Percentiles rank a stretch among this genome's conserved stretches.
These are phyloP conservation scores for Drosophila grimshawi DNA, from an alignment of 1,140 invertebrate genomes.

Conservation along the genomic window DNA sequence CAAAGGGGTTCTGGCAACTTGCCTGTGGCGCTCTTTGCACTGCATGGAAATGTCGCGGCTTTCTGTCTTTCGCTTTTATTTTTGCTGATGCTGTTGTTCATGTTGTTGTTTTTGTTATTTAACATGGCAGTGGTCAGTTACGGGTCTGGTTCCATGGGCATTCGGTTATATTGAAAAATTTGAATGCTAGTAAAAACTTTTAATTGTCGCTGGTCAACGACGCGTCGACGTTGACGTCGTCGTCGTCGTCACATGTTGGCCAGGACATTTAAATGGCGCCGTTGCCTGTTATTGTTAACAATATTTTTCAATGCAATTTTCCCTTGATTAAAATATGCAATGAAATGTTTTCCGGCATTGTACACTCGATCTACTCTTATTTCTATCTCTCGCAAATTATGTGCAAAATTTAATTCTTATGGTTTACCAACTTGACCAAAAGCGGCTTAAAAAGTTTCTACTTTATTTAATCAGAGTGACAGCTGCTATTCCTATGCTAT, in stretches of 20 bases:
- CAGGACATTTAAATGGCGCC: slow-evolving; percentile 68
- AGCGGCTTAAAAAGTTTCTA: slow-evolving; percentile 35
- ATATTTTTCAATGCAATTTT: slow-evolving; percentile 81
- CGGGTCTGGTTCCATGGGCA: slow-evolving; percentile 35
- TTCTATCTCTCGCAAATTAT: slow-evolving; percentile 33
- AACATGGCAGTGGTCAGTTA: slow-evolving; percentile 49
- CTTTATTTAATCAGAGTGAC: slow-evolving; percentile 35
- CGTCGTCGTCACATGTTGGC: slow-evolving; percentile 47
- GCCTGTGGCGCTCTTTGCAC: slow-evolving; percentile 56
- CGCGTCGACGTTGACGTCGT: slow-evolving; percentile 21
- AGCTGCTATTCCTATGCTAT: not conserved
- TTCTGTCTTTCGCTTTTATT: slow-evolving; percentile 60
- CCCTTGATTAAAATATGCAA: slow-evolving; percentile 81
- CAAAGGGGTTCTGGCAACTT: slow-evolving; percentile 12
- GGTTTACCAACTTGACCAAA: slow-evolving; percentile 15
- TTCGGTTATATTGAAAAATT: slow-evolving; percentile 79
- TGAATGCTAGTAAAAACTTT: slow-evolving; percentile 82
- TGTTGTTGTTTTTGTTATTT: slow-evolving; percentile 35
- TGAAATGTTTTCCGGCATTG: slow-evolving; percentile 68
- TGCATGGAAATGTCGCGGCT: slow-evolving; percentile 73
- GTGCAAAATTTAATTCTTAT: slow-evolving; percentile 33
- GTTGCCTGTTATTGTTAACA: slow-evolving; percentile 77
- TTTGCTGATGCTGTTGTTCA: slow-evolving; percentile 33
- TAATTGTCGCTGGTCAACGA: slow-evolving; percentile 69
- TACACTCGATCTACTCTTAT: slow-evolving; percentile 2